These are phyloP conservation scores for Amphipyra berbera DNA, from an alignment of 2,888 invertebrate genomes.

Conservation along the genomic window DNA sequence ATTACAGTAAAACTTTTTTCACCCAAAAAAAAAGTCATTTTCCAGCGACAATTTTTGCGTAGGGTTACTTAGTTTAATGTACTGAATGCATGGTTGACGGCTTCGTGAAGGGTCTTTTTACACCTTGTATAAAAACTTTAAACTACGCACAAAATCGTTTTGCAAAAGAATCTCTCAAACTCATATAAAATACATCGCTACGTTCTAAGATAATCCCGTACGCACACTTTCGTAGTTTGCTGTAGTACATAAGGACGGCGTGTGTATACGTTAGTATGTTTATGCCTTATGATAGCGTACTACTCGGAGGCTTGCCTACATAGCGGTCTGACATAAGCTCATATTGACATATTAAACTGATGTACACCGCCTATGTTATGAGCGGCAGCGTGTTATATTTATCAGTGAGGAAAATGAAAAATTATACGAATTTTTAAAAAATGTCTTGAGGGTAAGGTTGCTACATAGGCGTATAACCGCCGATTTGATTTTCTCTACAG, in stretches of 20 bases:
- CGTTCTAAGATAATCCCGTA: conserved; percentile 3
- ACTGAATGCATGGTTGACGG: too few relatives aligned
- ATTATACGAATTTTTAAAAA: not conserved
- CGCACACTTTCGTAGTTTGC: not conserved
- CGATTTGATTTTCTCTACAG: too few relatives aligned
- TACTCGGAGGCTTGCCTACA: conserved; percentile 9
- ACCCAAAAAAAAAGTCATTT: too few relatives aligned
- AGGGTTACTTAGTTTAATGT: too few relatives aligned
- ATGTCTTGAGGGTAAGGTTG: too few relatives aligned
- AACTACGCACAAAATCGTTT: too few relatives aligned
- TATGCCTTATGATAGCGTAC: conserved; percentile 14
- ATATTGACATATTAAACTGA: conserved; percentile 43
- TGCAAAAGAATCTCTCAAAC: too few relatives aligned
- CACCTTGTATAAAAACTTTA: too few relatives aligned
- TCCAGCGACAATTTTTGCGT: too few relatives aligned
- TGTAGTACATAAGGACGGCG: conserved; percentile 9
- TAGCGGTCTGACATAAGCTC: conserved; percentile 27
- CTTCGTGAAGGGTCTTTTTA: too few relatives aligned
- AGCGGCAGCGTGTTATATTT: conserved; percentile 12
- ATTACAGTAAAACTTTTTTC: too few relatives aligned
- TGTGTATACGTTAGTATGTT: conserved; percentile 9
- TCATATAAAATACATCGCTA: not conserved
- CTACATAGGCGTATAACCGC: too few relatives aligned
- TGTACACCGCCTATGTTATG: conserved; percentile 1
- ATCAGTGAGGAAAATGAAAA: not conserved